Evolutionary conservation across 2,888 invertebrate genomes (phyloP).

Genomic region (Junonia oenone): DNA sequence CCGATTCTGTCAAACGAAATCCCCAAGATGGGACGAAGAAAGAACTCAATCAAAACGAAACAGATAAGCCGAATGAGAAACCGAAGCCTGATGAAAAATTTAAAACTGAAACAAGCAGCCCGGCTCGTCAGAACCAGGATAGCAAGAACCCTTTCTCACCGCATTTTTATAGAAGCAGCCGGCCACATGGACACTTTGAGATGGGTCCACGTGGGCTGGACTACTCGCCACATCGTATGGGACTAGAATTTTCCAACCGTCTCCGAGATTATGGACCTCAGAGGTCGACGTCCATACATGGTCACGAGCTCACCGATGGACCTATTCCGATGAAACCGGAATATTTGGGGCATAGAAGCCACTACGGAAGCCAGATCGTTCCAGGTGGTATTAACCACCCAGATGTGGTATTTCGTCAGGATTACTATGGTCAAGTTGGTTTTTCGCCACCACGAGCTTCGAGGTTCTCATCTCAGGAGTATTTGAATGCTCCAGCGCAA

Average conservation of each 20-base stretch:
- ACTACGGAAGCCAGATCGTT: constrained; percentile 63
- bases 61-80: constrained; percentile 33
- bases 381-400: constrained; percentile 63
- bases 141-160: constrained; percentile 69
- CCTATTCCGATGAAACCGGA: constrained; percentile 57
- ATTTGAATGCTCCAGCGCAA: constrained; percentile 64
- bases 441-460: constrained; percentile 64
- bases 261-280: constrained; percentile 67
- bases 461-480: constrained; percentile 73
- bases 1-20: constrained; percentile 40
- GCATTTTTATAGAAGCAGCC: constrained; percentile 56
- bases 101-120: constrained; percentile 36
- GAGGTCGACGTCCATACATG: constrained; percentile 69
- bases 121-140: constrained; percentile 48
- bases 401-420: constrained; percentile 69
- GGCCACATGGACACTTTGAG: constrained; percentile 69
- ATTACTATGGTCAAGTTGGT: constrained; percentile 62
- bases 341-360: constrained; percentile 58
- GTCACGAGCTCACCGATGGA: constrained; percentile 68
- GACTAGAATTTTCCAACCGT: constrained; percentile 60
- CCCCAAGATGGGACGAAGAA: constrained; percentile 44
- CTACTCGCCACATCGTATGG: constrained; percentile 70
- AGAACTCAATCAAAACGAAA: constrained; percentile 47
- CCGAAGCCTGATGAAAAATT: constrained; percentile 41
- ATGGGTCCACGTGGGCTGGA: constrained; percentile 73